Conservation (phyloP, 1,140 invertebrate species). For the Drosophila takahashii region DNA sequence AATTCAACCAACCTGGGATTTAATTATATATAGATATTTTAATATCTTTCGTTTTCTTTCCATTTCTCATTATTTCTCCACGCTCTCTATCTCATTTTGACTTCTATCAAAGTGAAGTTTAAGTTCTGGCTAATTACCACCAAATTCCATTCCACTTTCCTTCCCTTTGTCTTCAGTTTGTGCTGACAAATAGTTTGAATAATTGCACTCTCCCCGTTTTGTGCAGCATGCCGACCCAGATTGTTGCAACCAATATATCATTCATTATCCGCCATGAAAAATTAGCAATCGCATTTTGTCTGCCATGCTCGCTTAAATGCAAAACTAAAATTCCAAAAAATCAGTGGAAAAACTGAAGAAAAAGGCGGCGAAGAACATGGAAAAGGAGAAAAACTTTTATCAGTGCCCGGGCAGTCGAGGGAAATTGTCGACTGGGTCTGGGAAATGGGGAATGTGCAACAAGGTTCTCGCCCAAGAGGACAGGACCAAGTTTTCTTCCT, state of each 20-base stretch:
- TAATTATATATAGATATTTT: too few species aligned
- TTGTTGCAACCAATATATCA: conserved; percentile 76
- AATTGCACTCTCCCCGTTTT: conserved; percentile 39
- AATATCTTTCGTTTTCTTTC: not conserved
- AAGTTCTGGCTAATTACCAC: conserved; percentile 72
- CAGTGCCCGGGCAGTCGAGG: conserved; percentile 52
- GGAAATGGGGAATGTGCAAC: conserved; percentile 57
- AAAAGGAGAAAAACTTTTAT: conserved; percentile 64
- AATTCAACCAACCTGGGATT: too few species aligned
- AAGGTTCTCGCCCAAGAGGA: conserved; percentile 33
- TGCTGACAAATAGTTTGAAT: conserved; percentile 80
- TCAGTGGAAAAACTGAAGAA: not conserved
- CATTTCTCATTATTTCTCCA: not conserved
- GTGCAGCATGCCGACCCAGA: conserved; percentile 29
- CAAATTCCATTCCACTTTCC: conserved; percentile 24
- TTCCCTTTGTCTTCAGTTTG: not conserved
- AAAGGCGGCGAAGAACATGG: not conserved
- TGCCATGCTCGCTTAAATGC: conserved; percentile 67
- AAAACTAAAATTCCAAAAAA: conserved; percentile 42
- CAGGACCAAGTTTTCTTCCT: conserved; percentile 69
- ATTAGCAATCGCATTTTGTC: conserved; percentile 81
- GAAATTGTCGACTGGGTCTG: conserved; percentile 1
- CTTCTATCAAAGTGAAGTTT: conserved; percentile 20
- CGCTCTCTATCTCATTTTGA: conserved; percentile 11
- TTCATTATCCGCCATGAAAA: conserved; percentile 80